Evolutionary conservation across 2,797 vertebrate species (phyloP), one percentile per base, ranked within the genome.

Genomic region (Cossypha heuglini): DNA sequence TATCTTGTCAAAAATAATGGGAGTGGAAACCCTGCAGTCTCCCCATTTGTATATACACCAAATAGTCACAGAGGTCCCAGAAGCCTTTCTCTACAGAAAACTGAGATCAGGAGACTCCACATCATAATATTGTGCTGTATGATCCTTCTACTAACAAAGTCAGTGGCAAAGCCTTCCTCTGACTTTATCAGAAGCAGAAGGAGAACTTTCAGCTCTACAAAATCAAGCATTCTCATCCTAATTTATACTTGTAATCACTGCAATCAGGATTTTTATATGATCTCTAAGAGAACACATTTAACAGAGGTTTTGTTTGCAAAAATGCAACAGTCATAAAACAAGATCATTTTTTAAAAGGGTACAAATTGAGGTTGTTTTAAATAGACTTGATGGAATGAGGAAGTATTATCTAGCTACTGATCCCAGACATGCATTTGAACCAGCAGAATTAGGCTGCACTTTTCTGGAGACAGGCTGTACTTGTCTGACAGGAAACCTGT

Each of bases 231-330:
- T 61, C 43, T 77, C 49, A 73, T 85, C n/a, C 84, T 67, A 57
- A 51, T 59, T 54, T 64, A 61, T 3, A 90, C 52, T 57, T 75
- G n/a, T 4, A 81, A 24, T 40, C 51, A 52, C 8, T 21, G 59
- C 63, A 68, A 66, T n/a, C 45, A 62, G 28, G 75, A 92, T 92
- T 94, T 96, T 96, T 91, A 93, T 94, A 91, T 90, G 93, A 95
- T 93, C 88, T 95, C 91, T 77, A 58, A 33, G 91, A 62, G 35
- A 75, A 79, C 35, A 61, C 35, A 42, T 43, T 76, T 73, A 88
- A 46, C 28, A 58, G 59, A 93, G 26, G 45, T 24, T 94, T 90
- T 13, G 46, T 61, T 76, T 78, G 20, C 40, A 45, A 80, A 82
- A 81, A 79, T 20, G 8, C 11, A 52, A 82, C 6, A 29, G 40